Percentiles rank a stretch among this genome's conserved stretches.
phyloP scores from a whole-genome alignment of 2,113 vertebrate species.

The Plectropomus leopardus region DNA sequence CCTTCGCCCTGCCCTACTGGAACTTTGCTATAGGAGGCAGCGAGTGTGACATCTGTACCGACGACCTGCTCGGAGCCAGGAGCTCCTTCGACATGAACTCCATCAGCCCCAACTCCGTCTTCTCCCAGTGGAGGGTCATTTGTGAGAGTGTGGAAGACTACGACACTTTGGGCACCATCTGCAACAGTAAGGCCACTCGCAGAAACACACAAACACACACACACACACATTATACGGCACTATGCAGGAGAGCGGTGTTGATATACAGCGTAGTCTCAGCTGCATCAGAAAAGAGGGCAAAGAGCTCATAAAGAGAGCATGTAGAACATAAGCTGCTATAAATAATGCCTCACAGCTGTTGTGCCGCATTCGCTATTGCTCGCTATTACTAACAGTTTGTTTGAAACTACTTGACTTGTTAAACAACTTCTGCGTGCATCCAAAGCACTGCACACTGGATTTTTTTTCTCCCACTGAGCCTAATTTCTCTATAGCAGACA shows the following conservation, averaged over 20 bases:
- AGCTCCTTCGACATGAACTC: conserved; percentile 90
- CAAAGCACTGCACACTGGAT: neutral
- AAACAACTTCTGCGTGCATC: conserved; percentile 9
- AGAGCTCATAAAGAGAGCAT: conserved; percentile 76
- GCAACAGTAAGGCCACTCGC: conserved; percentile 90
- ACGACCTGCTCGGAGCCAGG: conserved; percentile 93
- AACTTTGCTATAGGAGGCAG: conserved; percentile 96
- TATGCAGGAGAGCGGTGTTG: conserved; percentile 13
- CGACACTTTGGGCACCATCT: conserved; percentile 92
- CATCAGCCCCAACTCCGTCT: conserved; percentile 93
- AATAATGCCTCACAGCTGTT: conserved; percentile 79
- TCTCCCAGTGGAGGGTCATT: conserved; percentile 93
- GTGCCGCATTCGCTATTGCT: conserved; percentile 65
- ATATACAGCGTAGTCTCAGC: conserved; percentile 54
- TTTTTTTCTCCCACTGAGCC: neutral
- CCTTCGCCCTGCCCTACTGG: conserved; percentile 96
- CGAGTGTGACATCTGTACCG: conserved; percentile 93
- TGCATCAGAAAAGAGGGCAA: conserved; percentile 76
- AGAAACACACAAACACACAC: neutral
- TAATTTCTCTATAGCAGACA: conserved; percentile 10
- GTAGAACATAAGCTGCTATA: conserved; percentile 77
- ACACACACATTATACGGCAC: neutral
- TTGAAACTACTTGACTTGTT: conserved; percentile 44
- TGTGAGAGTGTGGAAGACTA: conserved; percentile 95
- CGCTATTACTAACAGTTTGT: conserved; percentile 61